Percentiles rank a stretch among this genome's conserved stretches.
These are phyloP conservation scores for Ataeniobius toweri DNA, from an alignment of 2,797 vertebrate species.

Conservation along the genomic window DNA sequence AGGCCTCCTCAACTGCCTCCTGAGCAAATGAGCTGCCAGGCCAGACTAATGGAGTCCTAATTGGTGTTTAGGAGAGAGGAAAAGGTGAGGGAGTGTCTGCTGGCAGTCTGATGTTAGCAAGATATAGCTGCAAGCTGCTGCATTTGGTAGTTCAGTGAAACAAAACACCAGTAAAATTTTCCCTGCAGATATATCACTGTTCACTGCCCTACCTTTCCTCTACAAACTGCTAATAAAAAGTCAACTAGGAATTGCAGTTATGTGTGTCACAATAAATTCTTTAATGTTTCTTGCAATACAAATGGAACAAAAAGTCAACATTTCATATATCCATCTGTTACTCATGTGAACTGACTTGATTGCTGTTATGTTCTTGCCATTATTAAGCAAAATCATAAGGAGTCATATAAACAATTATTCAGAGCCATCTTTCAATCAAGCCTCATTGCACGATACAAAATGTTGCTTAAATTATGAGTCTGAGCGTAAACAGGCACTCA, in stretches of 20 bases:
- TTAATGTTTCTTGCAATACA: not conserved
- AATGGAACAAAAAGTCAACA: not conserved
- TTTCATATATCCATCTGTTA: not conserved
- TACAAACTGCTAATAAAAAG: constrained; percentile 16
- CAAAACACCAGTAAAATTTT: constrained; percentile 46
- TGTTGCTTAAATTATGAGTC: constrained; percentile 35
- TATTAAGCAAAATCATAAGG: constrained; percentile 35
- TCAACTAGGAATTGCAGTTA: constrained; percentile 2
- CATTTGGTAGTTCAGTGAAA: constrained; percentile 46
- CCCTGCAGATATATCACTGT: constrained; percentile 49
- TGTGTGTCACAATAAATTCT: not conserved
- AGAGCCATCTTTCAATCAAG: constrained; percentile 43
- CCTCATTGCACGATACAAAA: constrained; percentile 32
- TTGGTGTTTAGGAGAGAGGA: constrained; percentile 93
- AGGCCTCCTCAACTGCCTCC: constrained; percentile 83
- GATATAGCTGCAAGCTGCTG: constrained; percentile 58
- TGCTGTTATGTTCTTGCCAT: constrained; percentile 32
- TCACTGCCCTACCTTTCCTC: constrained; percentile 23
- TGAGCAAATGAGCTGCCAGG: constrained; percentile 96
- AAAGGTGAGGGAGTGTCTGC: constrained; percentile 89
- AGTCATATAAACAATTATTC: constrained; percentile 27
- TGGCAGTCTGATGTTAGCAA: constrained; percentile 77
- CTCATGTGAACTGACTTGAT: not conserved
- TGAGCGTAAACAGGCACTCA: constrained; percentile 54
- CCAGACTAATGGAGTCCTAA: constrained; percentile 98